These are phyloP conservation scores for Ptyas mucosa DNA, from an alignment of 2,113 vertebrate species.

Conservation along the genomic window DNA sequence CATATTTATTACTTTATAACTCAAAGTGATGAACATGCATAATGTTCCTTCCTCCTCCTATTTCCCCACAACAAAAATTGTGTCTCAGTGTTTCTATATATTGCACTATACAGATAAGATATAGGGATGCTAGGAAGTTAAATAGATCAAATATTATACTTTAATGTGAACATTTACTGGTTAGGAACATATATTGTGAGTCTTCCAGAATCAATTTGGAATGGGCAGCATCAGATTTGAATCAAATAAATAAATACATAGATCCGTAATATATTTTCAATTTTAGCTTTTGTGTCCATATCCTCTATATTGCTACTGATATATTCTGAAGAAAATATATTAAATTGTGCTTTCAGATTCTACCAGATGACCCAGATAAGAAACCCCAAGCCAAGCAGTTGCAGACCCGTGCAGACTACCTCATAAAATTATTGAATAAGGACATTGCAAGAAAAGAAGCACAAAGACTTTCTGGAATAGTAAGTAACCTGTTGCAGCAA, in stretches of 20 bases:
- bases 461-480: conserved; percentile 84
- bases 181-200: not conserved
- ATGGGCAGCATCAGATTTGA: not conserved
- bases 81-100: not conserved
- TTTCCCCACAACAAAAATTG: not conserved
- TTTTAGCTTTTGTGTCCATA: not conserved
- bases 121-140: not conserved
- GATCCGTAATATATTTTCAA: not conserved
- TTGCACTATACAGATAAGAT: not conserved
- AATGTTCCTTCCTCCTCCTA: not conserved
- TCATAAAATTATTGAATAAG: conserved; percentile 97
- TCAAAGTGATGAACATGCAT: not conserved
- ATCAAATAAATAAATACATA: not conserved
- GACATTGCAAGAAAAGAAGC: conserved; percentile 93
- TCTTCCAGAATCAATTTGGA: not conserved
- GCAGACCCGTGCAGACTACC: conserved; percentile 98
- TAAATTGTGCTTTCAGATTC: conserved; percentile 75
- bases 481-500: conserved; percentile 66
- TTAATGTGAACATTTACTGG: not conserved
- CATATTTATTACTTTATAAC: not conserved
- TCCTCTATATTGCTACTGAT: not conserved
- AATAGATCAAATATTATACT: not conserved
- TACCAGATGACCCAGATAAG: conserved; percentile 98
- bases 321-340: not conserved
- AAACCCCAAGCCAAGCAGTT: conserved; percentile 98